phyloP scores from a whole-genome alignment of 2,113 vertebrate species.

The Columbina picui region DNA sequence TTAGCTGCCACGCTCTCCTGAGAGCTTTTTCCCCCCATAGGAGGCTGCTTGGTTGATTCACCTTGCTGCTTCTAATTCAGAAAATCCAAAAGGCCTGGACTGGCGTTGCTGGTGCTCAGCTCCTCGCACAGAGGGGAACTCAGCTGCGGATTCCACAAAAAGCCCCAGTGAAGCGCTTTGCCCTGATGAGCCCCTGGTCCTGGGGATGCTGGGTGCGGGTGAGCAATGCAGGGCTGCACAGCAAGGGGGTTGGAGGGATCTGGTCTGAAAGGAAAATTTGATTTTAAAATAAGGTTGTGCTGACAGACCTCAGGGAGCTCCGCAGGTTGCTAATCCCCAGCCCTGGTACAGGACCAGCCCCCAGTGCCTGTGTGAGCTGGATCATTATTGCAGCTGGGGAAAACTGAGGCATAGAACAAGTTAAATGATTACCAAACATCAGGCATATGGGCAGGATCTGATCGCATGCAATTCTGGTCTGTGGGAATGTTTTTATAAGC shows the following conservation, averaged over 20 bases:
- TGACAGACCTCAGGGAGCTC: neutral
- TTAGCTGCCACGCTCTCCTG: neutral
- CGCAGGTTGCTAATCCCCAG: neutral
- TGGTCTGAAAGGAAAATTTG: neutral
- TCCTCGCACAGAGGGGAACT: accelerated
- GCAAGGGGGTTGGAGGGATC: accelerated
- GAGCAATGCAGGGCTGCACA: too few species aligned
- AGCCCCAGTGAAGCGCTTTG: neutral
- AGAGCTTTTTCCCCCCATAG: neutral
- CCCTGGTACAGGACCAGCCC: neutral
- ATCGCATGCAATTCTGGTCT: neutral
- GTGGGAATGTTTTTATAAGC: neutral
- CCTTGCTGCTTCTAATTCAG: neutral
- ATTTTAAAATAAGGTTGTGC: neutral
- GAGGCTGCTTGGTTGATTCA: neutral
- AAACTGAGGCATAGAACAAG: neutral
- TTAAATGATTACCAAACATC: slow-evolving; percentile 26
- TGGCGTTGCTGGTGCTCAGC: neutral
- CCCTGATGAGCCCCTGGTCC: accelerated
- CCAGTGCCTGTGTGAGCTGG: neutral
- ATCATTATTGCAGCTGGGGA: neutral
- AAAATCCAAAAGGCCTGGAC: neutral
- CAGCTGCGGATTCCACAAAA: neutral
- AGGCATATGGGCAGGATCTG: neutral
- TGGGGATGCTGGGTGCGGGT: neutral